Conservation (phyloP, 2,797 vertebrate genomes). For the Percopsis omiscomaycus region DNA sequence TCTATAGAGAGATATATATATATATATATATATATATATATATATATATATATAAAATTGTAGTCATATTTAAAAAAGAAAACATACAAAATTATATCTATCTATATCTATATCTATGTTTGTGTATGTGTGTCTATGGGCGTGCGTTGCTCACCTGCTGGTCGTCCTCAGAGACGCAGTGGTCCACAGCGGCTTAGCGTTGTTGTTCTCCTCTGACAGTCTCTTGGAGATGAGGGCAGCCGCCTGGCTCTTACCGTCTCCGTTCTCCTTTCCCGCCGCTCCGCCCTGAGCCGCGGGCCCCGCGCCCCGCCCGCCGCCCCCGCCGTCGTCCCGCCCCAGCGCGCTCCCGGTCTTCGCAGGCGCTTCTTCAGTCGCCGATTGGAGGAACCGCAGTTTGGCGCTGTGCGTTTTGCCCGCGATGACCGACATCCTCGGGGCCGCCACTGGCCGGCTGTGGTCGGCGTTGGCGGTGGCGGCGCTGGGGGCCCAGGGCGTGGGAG, state of each 20-base stretch:
- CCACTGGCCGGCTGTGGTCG: background rate
- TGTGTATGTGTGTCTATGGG: background rate
- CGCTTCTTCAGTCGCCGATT: constrained; percentile 1
- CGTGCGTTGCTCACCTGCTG: constrained; percentile 46
- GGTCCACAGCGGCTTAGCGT: constrained; percentile 39
- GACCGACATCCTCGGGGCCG: constrained; percentile 47
- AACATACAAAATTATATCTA: too few species aligned
- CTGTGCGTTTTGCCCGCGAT: constrained; percentile 74
- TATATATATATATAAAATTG: too few species aligned
- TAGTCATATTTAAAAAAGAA: background rate
- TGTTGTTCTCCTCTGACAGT: constrained; percentile 62
- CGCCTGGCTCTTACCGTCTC: constrained; percentile 39
- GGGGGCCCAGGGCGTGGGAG: background rate
- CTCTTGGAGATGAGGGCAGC: constrained; percentile 75
- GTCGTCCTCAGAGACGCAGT: constrained; percentile 41
- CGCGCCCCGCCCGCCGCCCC: constrained; percentile 52
- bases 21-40: too few species aligned
- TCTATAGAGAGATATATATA: too few species aligned
- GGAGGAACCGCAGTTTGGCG: constrained; percentile 81
- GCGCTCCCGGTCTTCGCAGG: background rate
- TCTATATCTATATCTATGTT: background rate
- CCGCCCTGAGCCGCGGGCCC: constrained; percentile 1
- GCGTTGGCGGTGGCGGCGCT: background rate
- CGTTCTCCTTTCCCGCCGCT: constrained; percentile 10
- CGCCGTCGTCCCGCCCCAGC: constrained; percentile 31